Evolutionary conservation across 2,888 invertebrate species (phyloP).

Genomic region (Atethmia centrago): DNA sequence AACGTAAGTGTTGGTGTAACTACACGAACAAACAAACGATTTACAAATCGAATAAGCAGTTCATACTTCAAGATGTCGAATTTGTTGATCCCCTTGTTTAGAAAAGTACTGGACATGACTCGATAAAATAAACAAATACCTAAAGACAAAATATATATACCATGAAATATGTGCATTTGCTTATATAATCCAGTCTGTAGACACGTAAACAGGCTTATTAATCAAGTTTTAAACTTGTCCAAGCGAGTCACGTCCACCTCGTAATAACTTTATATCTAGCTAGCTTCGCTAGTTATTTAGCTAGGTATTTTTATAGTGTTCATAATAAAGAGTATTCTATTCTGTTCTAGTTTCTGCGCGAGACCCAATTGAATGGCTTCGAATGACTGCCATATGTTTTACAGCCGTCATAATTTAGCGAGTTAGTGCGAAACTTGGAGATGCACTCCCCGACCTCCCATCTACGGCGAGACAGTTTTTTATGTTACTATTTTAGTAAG

Average conservation of each 20-base stretch:
- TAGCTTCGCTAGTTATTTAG: too few species aligned
- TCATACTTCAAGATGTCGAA: background rate
- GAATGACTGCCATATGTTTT: slow-evolving; percentile 41
- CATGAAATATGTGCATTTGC: slow-evolving; percentile 10
- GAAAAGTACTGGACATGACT: background rate
- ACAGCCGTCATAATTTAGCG: slow-evolving; percentile 43
- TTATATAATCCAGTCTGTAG: slow-evolving; percentile 25
- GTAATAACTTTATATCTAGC: slow-evolving; percentile 11
- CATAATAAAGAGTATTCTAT: too few species aligned
- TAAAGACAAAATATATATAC: background rate
- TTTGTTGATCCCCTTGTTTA: background rate
- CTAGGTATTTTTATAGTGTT: too few species aligned
- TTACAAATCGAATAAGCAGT: background rate
- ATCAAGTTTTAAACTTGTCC: slow-evolving; percentile 23
- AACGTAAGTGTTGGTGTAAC: too few species aligned
- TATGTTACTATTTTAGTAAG: slow-evolving; percentile 5
- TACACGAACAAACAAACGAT: background rate
- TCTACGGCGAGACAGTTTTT: slow-evolving; percentile 33
- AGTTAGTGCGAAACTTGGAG: slow-evolving; percentile 35
- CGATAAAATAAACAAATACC: background rate
- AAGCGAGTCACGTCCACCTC: slow-evolving; percentile 37
- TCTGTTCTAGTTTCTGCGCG: slow-evolving; percentile 2
- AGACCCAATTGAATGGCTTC: slow-evolving; percentile 47
- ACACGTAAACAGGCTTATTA: slow-evolving; percentile 34
- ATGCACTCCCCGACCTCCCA: slow-evolving; percentile 27